Conservation (phyloP, 2,888 invertebrate species). For the Zygogramma bicolorata region DNA sequence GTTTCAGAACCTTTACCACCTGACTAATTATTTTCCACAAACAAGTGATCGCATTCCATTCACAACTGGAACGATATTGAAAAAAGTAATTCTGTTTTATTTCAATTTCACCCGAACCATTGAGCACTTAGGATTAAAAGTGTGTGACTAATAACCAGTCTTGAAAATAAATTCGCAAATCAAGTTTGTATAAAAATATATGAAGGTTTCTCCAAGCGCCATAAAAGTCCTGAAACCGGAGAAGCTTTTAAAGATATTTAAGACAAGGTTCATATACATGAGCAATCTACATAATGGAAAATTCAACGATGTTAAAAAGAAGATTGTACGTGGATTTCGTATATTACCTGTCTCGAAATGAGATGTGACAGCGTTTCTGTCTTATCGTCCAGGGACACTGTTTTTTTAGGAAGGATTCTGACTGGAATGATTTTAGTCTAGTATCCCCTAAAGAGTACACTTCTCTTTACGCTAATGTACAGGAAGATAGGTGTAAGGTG, state of each 20-base stretch:
- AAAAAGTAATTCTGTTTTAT: not conserved
- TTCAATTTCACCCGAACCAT: not conserved
- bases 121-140: not conserved
- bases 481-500: too few relatives aligned
- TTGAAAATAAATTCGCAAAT: not conserved
- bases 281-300: constrained; percentile 8
- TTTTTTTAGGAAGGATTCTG: not conserved
- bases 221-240: constrained; percentile 8
- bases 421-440: not conserved
- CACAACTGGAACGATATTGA: not conserved
- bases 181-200: not conserved
- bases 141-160: not conserved
- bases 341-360: not conserved
- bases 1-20: too few relatives aligned
- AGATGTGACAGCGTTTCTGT: not conserved
- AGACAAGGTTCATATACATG: constrained; percentile 1
- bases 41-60: not conserved
- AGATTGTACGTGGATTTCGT: not conserved
- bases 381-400: not conserved
- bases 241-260: not conserved
- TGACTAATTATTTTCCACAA: too few relatives aligned
- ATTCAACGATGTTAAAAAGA: not conserved
- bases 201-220: not conserved
- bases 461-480: too few relatives aligned
- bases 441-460: not conserved